Evolutionary conservation across 2,888 invertebrate genomes (phyloP), one percentile per base, ranked within the genome.

Genomic region (Zonitis immaculata): DNA sequence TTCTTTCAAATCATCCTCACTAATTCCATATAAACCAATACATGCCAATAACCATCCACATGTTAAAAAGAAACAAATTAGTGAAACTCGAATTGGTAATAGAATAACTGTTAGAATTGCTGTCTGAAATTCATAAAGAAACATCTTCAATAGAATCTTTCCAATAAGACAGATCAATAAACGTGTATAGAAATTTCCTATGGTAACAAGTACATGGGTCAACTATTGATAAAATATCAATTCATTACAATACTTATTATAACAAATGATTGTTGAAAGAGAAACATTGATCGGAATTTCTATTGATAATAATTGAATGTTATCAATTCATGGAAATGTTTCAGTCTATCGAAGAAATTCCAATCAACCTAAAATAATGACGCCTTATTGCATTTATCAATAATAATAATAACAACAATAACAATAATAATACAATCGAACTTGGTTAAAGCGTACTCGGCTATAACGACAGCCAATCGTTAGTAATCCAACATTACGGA

Each of bases 1-100:
- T 59, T 81, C 77, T 62, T 86, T 81, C 12, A 92, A 77, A 62
- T 95, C 91, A 48, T 91, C 88, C 70, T 89, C 84, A 14, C 86
- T 84, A 30, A 93, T 75, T 6, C 94, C 94, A 68, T 85, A 84
- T 11, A 93, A 80, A 28, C 93, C 92, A 53, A 94, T 79, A 65
- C 86, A 87, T 27, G 94, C 93, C 46, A 95, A 80, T 57, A 89
- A 77, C 91, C 93, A 94, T 0, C 91, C 92, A 14, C 88, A 80
- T 51, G 90, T 81, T 52, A 95, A 82, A 54, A 90, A 81, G 47
- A 85, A 79, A 57, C 88, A 81, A 62, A 91, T 89, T 47, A 89
- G 83, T 14, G 89, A 79, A 46, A 95, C 82, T 52, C 95, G 82
- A 51, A 95, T 80, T 30, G 95, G 95, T 57, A 94, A 80, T 47